Conservation (phyloP, 2,797 vertebrate genomes). For the Cirrhinus molitorella region DNA sequence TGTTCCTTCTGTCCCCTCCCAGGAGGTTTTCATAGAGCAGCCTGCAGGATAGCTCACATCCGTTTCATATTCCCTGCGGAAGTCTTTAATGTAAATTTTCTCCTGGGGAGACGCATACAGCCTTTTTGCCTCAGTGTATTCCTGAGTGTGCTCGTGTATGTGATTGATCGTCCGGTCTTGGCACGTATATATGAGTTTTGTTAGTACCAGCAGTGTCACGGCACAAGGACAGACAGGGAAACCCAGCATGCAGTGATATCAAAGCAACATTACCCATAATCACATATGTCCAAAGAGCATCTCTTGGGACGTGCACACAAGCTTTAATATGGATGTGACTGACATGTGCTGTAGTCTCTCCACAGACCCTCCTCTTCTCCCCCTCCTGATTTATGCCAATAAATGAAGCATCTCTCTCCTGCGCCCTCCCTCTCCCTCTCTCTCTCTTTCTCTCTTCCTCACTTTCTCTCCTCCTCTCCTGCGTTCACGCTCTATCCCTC, state of each 20-base stretch:
- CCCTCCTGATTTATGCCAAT: constrained; percentile 66
- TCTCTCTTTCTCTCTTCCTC: constrained; percentile 42
- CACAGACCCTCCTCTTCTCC: constrained; percentile 63
- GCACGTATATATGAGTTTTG: constrained; percentile 13
- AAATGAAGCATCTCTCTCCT: constrained; percentile 60
- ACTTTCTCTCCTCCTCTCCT: constrained; percentile 30
- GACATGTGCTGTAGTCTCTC: constrained; percentile 49
- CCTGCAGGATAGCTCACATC: background rate
- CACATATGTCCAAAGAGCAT: constrained; percentile 34
- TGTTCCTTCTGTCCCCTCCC: constrained; percentile 4
- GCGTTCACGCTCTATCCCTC: constrained; percentile 48
- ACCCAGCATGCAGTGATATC: constrained; percentile 12
- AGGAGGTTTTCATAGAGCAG: constrained; percentile 15
- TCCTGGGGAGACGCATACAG: constrained; percentile 67
- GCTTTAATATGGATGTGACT: constrained; percentile 54
- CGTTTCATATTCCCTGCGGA: background rate
- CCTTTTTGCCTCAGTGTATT: constrained; percentile 9
- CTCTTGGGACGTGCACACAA: constrained; percentile 16
- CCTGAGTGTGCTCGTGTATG: background rate
- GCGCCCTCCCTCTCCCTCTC: constrained; percentile 24
- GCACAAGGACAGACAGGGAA: constrained; percentile 19
- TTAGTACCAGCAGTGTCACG: constrained; percentile 10
- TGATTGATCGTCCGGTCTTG: constrained; percentile 28
- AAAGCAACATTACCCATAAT: constrained; percentile 46
- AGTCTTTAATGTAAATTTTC: constrained; percentile 26